Base-by-base conservation (phyloP, 2,888 invertebrate species). In the Hyppa rectilinea region DNA sequence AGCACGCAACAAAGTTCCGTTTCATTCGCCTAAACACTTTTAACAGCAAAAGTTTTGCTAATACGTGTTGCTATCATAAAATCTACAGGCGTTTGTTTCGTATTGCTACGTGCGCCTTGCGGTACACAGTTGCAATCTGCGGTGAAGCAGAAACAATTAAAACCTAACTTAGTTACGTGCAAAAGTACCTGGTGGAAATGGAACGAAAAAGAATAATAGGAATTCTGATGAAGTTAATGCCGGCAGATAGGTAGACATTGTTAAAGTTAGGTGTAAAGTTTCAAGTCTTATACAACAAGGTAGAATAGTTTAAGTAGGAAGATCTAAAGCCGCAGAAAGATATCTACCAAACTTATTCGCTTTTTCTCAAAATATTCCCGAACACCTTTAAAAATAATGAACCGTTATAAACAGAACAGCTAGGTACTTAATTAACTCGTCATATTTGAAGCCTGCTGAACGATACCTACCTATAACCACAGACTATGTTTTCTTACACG, bases 31-130 rank as follows among this genome's bases (percentile, higher is more conserved):
- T 77, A 75, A 78, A 84, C 78, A 82, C 74, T 73, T 76, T 82
- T 78, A 80, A 82, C 68, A 66, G 74, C 79, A 61, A 81, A 85
- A 84, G 68, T 85, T 81, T 84, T 34, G 64, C 45, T 84, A 73
- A 82, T 84, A 73, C 73, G 71, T 75, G 78, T 86, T 88, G 87
- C 87, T 87, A 85, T 85, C 81, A 82, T 75, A 78, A 84, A 85
- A 86, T 77, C 71, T 81, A 63, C 76, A 87, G 89, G 88, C 88
- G 80, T 76, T 82, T 62, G 47, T 76, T 76, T 68, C 55, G 47
- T 76, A 80, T 80, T 81, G 73, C 72, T 61, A 62, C 58, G 43
- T 55, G 64, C 29, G 7, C 56, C n/a, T 40, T 40, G 20, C 49
- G 14, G 34, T 64, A 64, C 73, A 64, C 36, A 64, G 82, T 78